Conservation (phyloP, 2,113 vertebrate species). For the Halcyon malimbica region DNA sequence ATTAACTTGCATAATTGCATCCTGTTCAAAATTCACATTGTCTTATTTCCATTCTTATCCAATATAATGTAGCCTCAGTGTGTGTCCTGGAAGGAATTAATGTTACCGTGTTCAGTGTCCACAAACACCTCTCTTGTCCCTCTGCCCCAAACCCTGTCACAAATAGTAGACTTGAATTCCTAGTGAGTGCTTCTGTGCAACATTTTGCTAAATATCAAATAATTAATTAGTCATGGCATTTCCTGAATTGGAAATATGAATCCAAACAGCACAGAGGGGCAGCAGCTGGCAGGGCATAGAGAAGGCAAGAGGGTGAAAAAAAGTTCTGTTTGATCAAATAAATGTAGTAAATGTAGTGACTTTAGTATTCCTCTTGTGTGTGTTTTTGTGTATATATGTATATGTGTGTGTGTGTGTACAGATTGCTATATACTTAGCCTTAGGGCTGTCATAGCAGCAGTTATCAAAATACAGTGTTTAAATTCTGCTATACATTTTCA, state of each 20-base stretch:
- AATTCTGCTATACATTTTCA: not conserved
- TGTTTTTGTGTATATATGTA: not conserved
- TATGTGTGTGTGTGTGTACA: not conserved
- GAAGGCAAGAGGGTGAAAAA: not conserved
- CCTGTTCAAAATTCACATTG: not conserved
- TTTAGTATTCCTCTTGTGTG: not conserved
- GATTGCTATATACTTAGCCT: not conserved
- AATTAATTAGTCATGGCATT: not conserved
- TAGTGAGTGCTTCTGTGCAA: not conserved
- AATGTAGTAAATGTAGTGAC: not conserved
- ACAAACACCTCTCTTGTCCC: not conserved
- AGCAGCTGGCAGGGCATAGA: not conserved
- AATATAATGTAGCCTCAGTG: not conserved
- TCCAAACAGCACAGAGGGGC: not conserved
- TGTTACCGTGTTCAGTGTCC: not conserved
- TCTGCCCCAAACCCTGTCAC: not conserved
- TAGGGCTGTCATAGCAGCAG: not conserved
- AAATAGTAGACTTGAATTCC: not conserved
- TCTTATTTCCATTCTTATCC: not conserved
- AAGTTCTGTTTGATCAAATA: not conserved
- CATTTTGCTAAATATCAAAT: not conserved
- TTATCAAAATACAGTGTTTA: not conserved
- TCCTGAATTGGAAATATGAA: not conserved
- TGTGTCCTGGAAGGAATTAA: not conserved
- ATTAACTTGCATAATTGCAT: not conserved